Evolutionary conservation across 2,113 vertebrate species (phyloP).

Genomic region (Oncorhynchus clarkii): DNA sequence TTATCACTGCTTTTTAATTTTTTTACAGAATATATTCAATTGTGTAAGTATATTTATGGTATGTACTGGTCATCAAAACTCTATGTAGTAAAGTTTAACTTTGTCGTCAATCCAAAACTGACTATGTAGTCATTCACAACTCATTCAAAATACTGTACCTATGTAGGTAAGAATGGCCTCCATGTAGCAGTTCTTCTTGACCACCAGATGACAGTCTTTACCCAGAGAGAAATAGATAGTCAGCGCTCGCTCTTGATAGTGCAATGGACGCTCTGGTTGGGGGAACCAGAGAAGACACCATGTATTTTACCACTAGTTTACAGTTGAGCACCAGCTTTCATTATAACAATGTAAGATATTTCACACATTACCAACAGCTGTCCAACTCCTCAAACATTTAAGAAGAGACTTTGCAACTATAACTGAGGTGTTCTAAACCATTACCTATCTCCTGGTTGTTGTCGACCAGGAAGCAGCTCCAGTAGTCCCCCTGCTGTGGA

Average conservation of each 20-base stretch:
- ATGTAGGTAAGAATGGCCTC: constrained; percentile 76
- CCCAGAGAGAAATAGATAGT: constrained; percentile 73
- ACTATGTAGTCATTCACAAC: too few species aligned
- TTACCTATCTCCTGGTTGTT: constrained; percentile 78
- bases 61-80: too few species aligned
- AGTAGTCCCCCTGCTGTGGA: constrained; percentile 75
- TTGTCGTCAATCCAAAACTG: too few species aligned
- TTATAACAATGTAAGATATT: not conserved
- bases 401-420: too few species aligned
- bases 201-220: constrained; percentile 72
- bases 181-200: constrained; percentile 77
- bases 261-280: constrained; percentile 75
- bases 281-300: not conserved
- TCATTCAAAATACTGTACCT: constrained; percentile 49
- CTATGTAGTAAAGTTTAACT: too few species aligned
- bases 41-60: too few species aligned
- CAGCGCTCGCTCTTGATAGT: constrained; percentile 77
- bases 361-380: not conserved
- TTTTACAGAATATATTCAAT: too few species aligned
- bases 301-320: not conserved
- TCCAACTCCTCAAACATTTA: not conserved
- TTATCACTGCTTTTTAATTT: not conserved
- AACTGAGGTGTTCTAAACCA: not conserved
- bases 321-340: not conserved
- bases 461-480: constrained; percentile 80